Conservation (phyloP, 1,140 invertebrate species). For the Homarus americanus region DNA sequence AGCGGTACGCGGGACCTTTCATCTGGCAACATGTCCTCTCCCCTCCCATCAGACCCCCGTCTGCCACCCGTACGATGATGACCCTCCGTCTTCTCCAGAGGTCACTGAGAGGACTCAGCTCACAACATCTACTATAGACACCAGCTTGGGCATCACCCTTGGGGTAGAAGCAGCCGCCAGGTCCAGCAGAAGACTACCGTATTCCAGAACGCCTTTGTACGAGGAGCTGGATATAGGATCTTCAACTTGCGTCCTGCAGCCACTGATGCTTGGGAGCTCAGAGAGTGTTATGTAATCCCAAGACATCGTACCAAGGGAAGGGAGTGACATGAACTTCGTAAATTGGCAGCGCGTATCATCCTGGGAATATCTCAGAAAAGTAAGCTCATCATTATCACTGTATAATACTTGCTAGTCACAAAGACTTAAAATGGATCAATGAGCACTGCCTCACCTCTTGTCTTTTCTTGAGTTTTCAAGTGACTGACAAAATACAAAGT, state of each 20-base stretch:
- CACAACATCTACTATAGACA: conserved; percentile 37
- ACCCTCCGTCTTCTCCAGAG: conserved; percentile 36
- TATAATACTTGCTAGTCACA: not conserved
- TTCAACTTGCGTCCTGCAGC: conserved; percentile 4
- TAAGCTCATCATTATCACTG: conserved; percentile 32
- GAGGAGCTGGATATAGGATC: conserved; percentile 6
- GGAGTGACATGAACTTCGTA: not conserved
- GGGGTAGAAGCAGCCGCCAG: conserved; percentile 16
- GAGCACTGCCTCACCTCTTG: not conserved
- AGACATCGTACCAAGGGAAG: conserved; percentile 17
- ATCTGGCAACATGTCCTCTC: conserved; percentile 13
- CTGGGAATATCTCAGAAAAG: not conserved
- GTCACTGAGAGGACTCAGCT: conserved; percentile 45
- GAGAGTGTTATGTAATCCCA: conserved; percentile 30
- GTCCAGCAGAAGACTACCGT: conserved; percentile 18
- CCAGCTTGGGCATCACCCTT: conserved; percentile 19
- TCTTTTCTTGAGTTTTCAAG: not conserved
- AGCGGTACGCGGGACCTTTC: conserved; percentile 20
- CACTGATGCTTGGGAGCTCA: conserved; percentile 26
- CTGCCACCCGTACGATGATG: conserved; percentile 38
- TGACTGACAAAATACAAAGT: too few species aligned
- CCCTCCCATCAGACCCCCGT: conserved; percentile 36
- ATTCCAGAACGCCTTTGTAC: conserved; percentile 23
- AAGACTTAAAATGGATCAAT: not conserved
- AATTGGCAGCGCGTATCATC: not conserved